Conservation (phyloP, 2,797 vertebrate genomes). For the Alosa sapidissima region DNA sequence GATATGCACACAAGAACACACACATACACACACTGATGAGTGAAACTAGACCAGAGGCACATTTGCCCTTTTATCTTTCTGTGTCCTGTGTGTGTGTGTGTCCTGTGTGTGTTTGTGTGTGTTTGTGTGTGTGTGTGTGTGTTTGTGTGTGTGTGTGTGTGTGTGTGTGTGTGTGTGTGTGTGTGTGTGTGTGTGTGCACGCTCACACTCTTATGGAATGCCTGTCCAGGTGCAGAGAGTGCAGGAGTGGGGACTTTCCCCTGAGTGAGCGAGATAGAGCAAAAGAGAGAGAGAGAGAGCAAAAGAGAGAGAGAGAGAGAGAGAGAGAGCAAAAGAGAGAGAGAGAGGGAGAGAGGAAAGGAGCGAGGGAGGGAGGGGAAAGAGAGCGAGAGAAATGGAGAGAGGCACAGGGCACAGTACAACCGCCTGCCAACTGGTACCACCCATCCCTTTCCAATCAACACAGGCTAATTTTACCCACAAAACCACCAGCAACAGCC, state of each 20-base stretch:
- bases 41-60: conserved; percentile 24
- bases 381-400: neutral
- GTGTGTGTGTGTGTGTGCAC: conserved; percentile 10
- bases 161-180: neutral
- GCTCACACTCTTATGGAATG: conserved; percentile 38
- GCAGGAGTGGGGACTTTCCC: conserved; percentile 53
- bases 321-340: neutral
- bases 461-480: conserved; percentile 56
- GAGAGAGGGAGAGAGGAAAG: neutral
- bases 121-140: neutral
- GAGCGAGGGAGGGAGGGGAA: neutral
- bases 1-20: neutral
- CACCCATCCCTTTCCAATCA: conserved; percentile 44
- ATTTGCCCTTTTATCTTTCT: conserved; percentile 23
- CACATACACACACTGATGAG: conserved; percentile 9
- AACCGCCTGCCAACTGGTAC: conserved; percentile 23
- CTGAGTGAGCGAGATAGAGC: conserved; percentile 4
- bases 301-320: neutral
- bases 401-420: neutral
- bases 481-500: conserved; percentile 50
- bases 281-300: conserved; percentile 20
- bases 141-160: neutral
- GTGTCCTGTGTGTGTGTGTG: neutral
- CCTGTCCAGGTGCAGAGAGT: conserved; percentile 54
- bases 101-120: neutral